Conservation (phyloP, 92 coral and sea anemone species). For the Hydrozoanthus gracilis region DNA sequence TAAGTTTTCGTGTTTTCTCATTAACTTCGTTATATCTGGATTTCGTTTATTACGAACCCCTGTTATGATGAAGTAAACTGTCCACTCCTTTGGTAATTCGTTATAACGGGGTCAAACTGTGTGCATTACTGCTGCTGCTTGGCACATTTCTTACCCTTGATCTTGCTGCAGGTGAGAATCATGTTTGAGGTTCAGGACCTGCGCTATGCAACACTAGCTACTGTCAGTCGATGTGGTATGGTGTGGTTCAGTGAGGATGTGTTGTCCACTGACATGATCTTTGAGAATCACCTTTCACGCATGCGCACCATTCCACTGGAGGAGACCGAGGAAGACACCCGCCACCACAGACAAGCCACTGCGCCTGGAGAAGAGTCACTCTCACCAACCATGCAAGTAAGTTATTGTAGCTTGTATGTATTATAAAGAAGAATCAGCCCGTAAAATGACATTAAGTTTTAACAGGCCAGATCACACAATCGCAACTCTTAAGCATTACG, state of each 20-base stretch:
- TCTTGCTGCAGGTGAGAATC: constrained; percentile 81
- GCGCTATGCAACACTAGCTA: constrained; percentile 94
- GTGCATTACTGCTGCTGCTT: too few species aligned
- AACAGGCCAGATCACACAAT: too few species aligned
- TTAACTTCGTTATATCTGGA: too few species aligned
- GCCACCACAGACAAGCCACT: constrained; percentile 59
- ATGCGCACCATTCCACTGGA: constrained; percentile 87
- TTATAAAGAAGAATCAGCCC: neutral
- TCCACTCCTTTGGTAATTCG: too few species aligned
- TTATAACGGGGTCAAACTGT: too few species aligned
- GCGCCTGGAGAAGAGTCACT: constrained; percentile 83
- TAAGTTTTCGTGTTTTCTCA: too few species aligned
- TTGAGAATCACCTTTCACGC: constrained; percentile 78
- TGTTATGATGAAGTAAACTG: too few species aligned
- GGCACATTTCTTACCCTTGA: too few species aligned
- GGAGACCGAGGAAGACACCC: constrained; percentile 90
- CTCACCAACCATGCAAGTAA: constrained; percentile 97
- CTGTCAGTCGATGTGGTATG: constrained; percentile 99
- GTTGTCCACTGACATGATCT: constrained; percentile 95
- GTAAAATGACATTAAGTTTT: too few species aligned
- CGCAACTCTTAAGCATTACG: too few species aligned
- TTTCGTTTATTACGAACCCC: too few species aligned
- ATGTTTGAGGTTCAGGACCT: constrained; percentile 99
- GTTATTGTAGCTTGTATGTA: neutral
- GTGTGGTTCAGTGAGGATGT: constrained; percentile 99